phyloP scores from a whole-genome alignment of 2,888 invertebrate genomes.

The Argyra leucocephala region DNA sequence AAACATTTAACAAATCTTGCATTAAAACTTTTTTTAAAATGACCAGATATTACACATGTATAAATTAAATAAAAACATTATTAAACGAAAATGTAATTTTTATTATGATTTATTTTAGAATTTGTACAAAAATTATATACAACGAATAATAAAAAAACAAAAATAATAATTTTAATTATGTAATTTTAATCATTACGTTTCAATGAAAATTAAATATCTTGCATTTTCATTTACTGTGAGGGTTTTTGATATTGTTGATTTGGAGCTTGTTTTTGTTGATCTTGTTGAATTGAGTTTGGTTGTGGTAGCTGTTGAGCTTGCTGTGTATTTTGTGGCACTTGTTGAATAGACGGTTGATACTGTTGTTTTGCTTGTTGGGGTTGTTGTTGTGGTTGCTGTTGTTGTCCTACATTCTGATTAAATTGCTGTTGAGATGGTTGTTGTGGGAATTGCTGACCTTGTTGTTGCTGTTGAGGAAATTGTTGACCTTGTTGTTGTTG shows the following conservation, averaged over 20 bases:
- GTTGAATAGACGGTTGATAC: constrained; percentile 24
- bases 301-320: constrained; percentile 29
- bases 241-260: constrained; percentile 22
- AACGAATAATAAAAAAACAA: too few relatives aligned
- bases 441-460: neutral
- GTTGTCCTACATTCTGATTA: constrained; percentile 23
- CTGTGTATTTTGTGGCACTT: constrained; percentile 26
- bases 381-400: constrained; percentile 26
- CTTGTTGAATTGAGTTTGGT: constrained; percentile 31
- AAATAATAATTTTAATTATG: too few relatives aligned
- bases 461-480: constrained; percentile 27
- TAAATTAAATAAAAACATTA: too few relatives aligned
- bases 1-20: too few relatives aligned
- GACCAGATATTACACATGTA: too few relatives aligned
- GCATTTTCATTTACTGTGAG: too few relatives aligned
- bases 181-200: too few relatives aligned
- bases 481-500: constrained; percentile 26
- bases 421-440: neutral
- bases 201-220: neutral
- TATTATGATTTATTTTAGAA: too few relatives aligned
- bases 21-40: too few relatives aligned
- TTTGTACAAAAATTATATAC: too few relatives aligned
- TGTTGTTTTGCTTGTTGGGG: constrained; percentile 21
- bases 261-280: constrained; percentile 31
- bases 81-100: too few relatives aligned